Base-by-base conservation (phyloP, 2,797 vertebrate genomes). In the Cryptoprocta ferox region DNA sequence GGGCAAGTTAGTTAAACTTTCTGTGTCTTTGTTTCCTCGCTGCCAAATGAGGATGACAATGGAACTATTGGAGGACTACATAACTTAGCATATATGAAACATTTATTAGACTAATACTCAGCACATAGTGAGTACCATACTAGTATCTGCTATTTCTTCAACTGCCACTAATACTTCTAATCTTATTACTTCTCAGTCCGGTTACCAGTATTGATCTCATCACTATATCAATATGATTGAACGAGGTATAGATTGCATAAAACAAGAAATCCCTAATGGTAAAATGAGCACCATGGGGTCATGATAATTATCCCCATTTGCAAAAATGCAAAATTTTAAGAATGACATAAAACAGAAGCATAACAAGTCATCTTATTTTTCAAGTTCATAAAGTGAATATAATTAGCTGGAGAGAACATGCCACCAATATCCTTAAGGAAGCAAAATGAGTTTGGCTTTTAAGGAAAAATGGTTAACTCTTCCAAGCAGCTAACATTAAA, bases 241-340 rank as follows among this genome's bases (percentile, higher is more conserved):
- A 95, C 45, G 42, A 88, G 24, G 56, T 59, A 37, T 4, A 79
- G 56, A 70, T 13, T 53, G 15, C 42, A 26, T 39, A 96, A 97
- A 59, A 66, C 16, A 79, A n/a, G n/a, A 93, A 91, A 91, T 84
- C 48, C 12, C 28, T 48, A 8, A 48, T 30, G 37, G 21, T 87
- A 79, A 97, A 71, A 83, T 79, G 11, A 81, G 9, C 14, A 45
- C 13, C 66, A 39, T 10, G 2, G 42, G 45, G 50, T 6, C 45
- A 42, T 50, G 87, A 14, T 61, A 73, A 89, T 78, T 59, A 91
- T 30, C 73, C 86, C 73, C 86, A 90, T 85, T 85, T 61, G n/a
- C 30, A 89, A 95, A 97, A 95, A 59, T 71, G 81, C 6, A 83
- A 85, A 94, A 59, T 66, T 66, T 94, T 59, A 3, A 81, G 6